A percentile compares a stretch with the other conserved stretches of the same genome.
These are phyloP conservation scores for Pelobates cultripes DNA, from an alignment of 2,797 vertebrate species.

Conservation along the genomic window DNA sequence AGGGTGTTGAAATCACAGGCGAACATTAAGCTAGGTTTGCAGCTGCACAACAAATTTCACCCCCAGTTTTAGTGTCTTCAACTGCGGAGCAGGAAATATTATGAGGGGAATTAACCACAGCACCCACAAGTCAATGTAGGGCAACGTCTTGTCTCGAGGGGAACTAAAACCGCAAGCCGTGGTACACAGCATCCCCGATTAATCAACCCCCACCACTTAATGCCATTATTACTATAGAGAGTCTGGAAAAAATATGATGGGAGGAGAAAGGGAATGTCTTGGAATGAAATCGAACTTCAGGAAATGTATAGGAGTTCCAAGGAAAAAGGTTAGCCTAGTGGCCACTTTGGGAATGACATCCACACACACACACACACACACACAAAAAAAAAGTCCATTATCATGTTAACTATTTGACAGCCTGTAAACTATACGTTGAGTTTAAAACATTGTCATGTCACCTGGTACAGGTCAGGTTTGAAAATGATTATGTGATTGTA, in stretches of 20 bases:
- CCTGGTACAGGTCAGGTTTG: too few species aligned
- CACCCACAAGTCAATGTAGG: neutral
- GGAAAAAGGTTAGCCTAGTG: neutral
- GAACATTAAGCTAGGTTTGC: constrained; percentile 4
- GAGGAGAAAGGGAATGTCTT: neutral
- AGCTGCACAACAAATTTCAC: neutral
- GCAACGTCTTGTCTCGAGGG: too few species aligned
- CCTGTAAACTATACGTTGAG: too few species aligned
- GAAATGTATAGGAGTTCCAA: neutral
- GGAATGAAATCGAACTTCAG: neutral
- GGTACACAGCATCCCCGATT: too few species aligned
- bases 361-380: neutral
- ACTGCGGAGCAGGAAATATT: too few species aligned
- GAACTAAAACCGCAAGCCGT: neutral
- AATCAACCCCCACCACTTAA: too few species aligned
- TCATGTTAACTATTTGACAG: too few species aligned
- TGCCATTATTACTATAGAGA: neutral
- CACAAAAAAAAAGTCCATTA: too few species aligned
- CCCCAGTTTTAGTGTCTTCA: neutral
- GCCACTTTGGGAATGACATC: too few species aligned
- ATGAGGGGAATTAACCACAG: neutral
- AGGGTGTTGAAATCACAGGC: constrained; percentile 30
- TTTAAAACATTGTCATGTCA: too few species aligned
- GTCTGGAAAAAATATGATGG: neutral
- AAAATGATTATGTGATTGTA: too few species aligned